Conservation (phyloP, 2,797 vertebrate species). For the Calcarius lapponicus region DNA sequence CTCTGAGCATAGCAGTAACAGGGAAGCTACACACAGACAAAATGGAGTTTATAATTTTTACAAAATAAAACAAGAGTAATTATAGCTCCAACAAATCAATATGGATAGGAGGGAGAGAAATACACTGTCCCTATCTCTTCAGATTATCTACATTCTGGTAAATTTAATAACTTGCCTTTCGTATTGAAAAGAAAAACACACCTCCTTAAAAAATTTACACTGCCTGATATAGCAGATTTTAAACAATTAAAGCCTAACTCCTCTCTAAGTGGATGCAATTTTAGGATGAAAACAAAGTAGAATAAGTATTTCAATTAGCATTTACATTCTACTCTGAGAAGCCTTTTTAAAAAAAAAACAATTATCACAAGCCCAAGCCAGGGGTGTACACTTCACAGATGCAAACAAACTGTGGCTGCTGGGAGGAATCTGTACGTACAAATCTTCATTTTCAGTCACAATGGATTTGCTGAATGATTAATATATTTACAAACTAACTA, state of each 20-base stretch:
- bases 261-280: background rate
- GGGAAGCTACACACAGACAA: background rate
- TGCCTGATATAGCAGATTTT: background rate
- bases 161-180: background rate
- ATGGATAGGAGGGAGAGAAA: background rate
- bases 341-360: background rate
- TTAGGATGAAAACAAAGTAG: background rate
- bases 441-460: background rate
- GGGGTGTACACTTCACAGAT: background rate
- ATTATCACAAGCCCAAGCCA: background rate
- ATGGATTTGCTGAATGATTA: background rate
- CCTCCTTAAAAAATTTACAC: background rate
- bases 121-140: background rate
- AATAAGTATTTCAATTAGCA: background rate
- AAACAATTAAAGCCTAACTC: background rate
- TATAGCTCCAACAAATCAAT: background rate
- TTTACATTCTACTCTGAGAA: background rate
- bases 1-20: background rate
- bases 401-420: background rate
- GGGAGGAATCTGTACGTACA: background rate
- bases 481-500: background rate
- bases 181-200: background rate
- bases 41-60: background rate
- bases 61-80: background rate
- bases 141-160: background rate